Evolutionary conservation across 1,140 invertebrate genomes (phyloP).

Genomic region (Cotesia vestalis): DNA sequence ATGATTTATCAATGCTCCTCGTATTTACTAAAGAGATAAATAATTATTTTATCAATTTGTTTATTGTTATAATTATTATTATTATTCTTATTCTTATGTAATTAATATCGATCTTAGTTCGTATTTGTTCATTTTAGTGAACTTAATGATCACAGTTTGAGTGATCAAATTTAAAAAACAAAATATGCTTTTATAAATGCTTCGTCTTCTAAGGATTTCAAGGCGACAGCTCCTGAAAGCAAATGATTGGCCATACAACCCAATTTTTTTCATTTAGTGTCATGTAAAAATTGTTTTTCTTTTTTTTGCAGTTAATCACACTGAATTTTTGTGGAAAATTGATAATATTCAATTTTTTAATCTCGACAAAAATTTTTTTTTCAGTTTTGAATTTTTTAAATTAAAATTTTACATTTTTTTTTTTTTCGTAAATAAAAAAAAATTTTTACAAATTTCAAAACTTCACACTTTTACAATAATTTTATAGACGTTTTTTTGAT

Average conservation of each 20-base stretch:
- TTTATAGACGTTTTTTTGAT: too few relatives aligned
- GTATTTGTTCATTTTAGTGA: conserved; percentile 48
- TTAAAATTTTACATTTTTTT: too few relatives aligned
- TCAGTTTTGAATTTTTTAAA: too few relatives aligned
- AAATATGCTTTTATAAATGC: conserved; percentile 1
- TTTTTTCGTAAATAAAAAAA: too few relatives aligned
- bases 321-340: too few relatives aligned
- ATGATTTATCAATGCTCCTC: conserved; percentile 33
- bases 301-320: too few relatives aligned
- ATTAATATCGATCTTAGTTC: conserved; percentile 63
- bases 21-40: conserved; percentile 28
- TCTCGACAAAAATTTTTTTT: too few relatives aligned
- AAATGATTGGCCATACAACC: conserved; percentile 61
- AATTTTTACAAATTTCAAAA: too few relatives aligned
- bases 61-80: conserved; percentile 8
- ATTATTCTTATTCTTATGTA: conserved; percentile 9
- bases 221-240: conserved; percentile 67
- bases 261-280: conserved; percentile 34
- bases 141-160: conserved; percentile 61
- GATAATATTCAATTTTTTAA: too few relatives aligned
- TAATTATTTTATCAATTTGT: conserved; percentile 22
- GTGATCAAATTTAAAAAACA: conserved; percentile 51
- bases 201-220: conserved; percentile 62
- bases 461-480: too few relatives aligned
- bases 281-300: neutral